Evolutionary conservation across 2,797 vertebrate genomes (phyloP).

Genomic region (Garrulus glandarius): DNA sequence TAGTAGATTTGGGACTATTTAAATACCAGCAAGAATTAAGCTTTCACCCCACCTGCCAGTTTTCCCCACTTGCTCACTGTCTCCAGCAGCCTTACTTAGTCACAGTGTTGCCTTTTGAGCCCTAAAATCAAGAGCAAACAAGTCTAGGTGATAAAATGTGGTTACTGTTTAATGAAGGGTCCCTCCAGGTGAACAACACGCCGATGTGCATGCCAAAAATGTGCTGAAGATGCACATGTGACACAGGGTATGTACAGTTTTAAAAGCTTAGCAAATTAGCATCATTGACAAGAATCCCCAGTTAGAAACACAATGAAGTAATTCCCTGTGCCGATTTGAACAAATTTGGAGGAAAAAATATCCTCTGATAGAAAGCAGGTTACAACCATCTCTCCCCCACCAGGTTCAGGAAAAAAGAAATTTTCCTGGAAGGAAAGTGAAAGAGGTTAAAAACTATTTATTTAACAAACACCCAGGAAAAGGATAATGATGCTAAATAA

Average conservation of each 20-base stretch:
- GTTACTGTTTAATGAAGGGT: accelerated
- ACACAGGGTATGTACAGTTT: background rate
- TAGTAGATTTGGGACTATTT: background rate
- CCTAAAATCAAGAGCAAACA: background rate
- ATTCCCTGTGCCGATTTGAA: too few relatives aligned
- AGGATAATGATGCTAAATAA: too few relatives aligned
- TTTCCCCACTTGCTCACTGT: background rate
- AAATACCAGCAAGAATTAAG: background rate
- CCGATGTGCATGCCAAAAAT: accelerated
- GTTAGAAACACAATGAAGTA: background rate
- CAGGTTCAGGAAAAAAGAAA: too few relatives aligned
- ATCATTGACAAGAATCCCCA: background rate
- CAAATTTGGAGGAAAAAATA: too few relatives aligned
- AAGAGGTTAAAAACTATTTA: too few relatives aligned
- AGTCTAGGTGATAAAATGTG: background rate
- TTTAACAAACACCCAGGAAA: too few relatives aligned
- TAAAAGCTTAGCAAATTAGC: too few relatives aligned
- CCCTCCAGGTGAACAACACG: background rate
- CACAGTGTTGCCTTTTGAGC: background rate
- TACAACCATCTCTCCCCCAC: too few relatives aligned
- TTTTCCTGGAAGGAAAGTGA: too few relatives aligned
- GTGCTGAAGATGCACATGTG: accelerated
- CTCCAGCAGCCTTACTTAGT: background rate
- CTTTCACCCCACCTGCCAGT: background rate
- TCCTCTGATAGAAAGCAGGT: too few relatives aligned